These are phyloP conservation scores for Clinocottus analis DNA, from an alignment of 2,113 vertebrate species.

Conservation along the genomic window DNA sequence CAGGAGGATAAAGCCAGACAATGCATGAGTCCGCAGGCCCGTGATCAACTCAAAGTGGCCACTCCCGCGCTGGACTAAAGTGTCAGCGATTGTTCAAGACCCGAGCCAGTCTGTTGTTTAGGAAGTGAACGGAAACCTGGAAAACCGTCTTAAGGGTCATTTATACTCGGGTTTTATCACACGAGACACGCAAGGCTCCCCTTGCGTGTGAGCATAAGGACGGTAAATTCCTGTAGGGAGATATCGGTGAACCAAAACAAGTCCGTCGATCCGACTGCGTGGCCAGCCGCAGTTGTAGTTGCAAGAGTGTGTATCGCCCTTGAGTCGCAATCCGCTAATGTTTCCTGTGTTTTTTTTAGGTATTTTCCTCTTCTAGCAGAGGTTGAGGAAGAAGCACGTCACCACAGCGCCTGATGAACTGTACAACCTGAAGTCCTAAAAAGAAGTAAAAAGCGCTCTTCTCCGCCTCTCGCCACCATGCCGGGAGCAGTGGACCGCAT, in stretches of 20 bases:
- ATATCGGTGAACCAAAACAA: no score
- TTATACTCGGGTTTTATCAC: no score
- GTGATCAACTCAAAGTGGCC: neutral
- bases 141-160: neutral
- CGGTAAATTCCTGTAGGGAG: no score
- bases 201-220: no score
- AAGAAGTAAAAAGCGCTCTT: conserved; percentile 1
- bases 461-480: conserved; percentile 40
- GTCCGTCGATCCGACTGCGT: no score
- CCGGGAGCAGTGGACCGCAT: conserved; percentile 87
- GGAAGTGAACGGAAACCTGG: neutral
- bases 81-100: neutral
- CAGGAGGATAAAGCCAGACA: conserved; percentile 16
- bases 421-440: neutral
- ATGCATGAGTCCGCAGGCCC: neutral
- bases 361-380: neutral
- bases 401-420: neutral
- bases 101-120: neutral
- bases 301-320: no score
- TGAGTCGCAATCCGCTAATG: neutral
- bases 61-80: neutral
- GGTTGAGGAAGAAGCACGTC: neutral
- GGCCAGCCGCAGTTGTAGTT: no score
- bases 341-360: neutral
- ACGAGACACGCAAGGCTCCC: no score